Evolutionary conservation across 1,140 invertebrate species (phyloP).

Genomic region (Batillaria attramentaria): DNA sequence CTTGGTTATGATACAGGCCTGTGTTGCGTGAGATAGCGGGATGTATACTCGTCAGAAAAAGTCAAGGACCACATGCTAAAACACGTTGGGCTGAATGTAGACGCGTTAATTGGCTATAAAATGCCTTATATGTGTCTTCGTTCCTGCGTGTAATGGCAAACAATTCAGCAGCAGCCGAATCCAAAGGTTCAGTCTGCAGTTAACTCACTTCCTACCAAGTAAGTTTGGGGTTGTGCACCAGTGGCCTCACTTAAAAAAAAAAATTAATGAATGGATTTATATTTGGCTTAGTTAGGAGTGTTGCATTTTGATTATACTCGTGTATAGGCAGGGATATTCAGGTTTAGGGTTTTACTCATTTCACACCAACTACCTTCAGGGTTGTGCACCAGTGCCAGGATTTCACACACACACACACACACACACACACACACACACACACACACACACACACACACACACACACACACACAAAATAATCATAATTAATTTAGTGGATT

Average conservation of each 20-base stretch:
- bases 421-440: background rate
- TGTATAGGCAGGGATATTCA: background rate
- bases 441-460: background rate
- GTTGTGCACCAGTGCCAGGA: background rate
- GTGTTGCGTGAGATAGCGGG: too few relatives aligned
- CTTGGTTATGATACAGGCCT: too few relatives aligned
- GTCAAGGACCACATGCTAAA: too few relatives aligned
- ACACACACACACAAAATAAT: background rate
- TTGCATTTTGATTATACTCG: background rate
- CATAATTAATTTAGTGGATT: background rate
- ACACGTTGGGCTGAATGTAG: too few relatives aligned
- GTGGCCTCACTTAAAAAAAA: background rate
- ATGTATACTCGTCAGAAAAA: too few relatives aligned
- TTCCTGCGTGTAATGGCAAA: too few relatives aligned
- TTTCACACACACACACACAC: conserved; percentile 3
- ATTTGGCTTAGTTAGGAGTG: too few relatives aligned
- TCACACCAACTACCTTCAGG: background rate
- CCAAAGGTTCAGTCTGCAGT: too few relatives aligned
- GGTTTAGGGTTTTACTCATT: background rate
- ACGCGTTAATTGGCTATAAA: too few relatives aligned
- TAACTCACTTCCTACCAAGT: too few relatives aligned
- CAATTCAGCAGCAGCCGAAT: too few relatives aligned
- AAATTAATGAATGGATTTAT: background rate
- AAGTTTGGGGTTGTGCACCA: background rate
- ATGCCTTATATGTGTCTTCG: too few relatives aligned